phyloP scores from a whole-genome alignment of 2,888 invertebrate genomes.

The Microplitis manilae region DNA sequence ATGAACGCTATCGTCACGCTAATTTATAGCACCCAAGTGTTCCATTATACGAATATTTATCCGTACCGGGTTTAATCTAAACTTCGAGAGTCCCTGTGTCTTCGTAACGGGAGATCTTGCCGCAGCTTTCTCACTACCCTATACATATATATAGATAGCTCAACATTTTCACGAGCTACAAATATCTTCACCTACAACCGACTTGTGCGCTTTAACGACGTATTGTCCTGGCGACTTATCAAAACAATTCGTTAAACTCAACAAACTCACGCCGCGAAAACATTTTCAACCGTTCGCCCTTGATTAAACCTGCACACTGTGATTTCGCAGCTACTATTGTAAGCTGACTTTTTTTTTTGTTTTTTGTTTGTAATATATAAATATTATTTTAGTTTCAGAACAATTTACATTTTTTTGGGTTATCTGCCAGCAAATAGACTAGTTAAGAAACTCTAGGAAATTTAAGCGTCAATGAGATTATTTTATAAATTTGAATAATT shows the following conservation, averaged over 20 bases:
- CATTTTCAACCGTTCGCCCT: constrained; percentile 54
- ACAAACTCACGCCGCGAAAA: constrained; percentile 50
- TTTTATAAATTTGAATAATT: too few relatives aligned
- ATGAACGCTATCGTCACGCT: constrained; percentile 59
- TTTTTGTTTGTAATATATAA: too few relatives aligned
- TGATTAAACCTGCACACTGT: constrained; percentile 60
- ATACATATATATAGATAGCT: constrained; percentile 3
- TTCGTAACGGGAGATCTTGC: constrained; percentile 35
- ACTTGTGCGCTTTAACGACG: constrained; percentile 68
- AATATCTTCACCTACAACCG: constrained; percentile 29
- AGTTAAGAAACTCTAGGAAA: too few relatives aligned
- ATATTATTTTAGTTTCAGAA: too few relatives aligned
- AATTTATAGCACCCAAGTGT: constrained; percentile 72
- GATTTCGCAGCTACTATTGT: constrained; percentile 42
- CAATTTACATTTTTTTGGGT: too few relatives aligned
- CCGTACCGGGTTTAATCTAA: constrained; percentile 72
- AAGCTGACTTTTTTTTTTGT: not conserved
- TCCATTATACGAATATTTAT: constrained; percentile 72
- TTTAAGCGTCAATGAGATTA: too few relatives aligned
- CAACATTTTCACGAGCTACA: not conserved
- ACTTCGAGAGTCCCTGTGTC: constrained; percentile 67
- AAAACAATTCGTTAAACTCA: constrained; percentile 68
- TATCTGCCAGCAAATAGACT: too few relatives aligned
- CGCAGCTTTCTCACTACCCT: constrained; percentile 27
- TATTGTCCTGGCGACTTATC: constrained; percentile 71